Conservation (phyloP, 2,888 invertebrate species). For the Rhingia campestris region DNA sequence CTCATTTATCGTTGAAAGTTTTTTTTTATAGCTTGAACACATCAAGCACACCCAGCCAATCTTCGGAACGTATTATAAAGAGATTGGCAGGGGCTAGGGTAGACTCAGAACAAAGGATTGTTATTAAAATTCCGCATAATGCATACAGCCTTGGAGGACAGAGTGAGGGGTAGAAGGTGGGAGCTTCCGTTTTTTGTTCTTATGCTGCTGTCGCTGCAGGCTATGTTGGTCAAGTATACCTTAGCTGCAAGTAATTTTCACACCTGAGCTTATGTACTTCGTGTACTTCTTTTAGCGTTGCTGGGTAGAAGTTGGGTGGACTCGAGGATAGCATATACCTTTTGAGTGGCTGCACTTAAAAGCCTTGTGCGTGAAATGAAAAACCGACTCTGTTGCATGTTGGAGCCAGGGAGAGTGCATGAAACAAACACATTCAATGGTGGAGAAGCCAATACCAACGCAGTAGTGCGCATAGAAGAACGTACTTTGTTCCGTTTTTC, state of each 20-base stretch:
- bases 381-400: not conserved
- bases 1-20: constrained; percentile 27
- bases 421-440: not conserved
- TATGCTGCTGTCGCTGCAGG: constrained; percentile 31
- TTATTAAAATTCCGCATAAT: constrained; percentile 48
- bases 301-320: constrained; percentile 5
- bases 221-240: constrained; percentile 56
- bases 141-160: constrained; percentile 3
- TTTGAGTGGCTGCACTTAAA: constrained; percentile 29
- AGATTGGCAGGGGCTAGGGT: not conserved
- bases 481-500: not conserved
- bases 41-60: constrained; percentile 57
- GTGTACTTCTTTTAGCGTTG: not conserved
- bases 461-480: not conserved
- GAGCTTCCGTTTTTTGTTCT: constrained; percentile 1
- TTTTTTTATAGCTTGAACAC: constrained; percentile 22
- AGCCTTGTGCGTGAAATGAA: constrained; percentile 32
- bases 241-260: constrained; percentile 57
- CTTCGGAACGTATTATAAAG: constrained; percentile 36
- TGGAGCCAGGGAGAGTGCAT: not conserved
- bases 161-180: not conserved
- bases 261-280: constrained; percentile 54
- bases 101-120: constrained; percentile 36
- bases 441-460: not conserved
- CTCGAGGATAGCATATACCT: constrained; percentile 4